A percentile compares a stretch with the other conserved stretches of the same genome.
Conservation (phyloP, 2,888 invertebrate species). For the Noctua comes region DNA sequence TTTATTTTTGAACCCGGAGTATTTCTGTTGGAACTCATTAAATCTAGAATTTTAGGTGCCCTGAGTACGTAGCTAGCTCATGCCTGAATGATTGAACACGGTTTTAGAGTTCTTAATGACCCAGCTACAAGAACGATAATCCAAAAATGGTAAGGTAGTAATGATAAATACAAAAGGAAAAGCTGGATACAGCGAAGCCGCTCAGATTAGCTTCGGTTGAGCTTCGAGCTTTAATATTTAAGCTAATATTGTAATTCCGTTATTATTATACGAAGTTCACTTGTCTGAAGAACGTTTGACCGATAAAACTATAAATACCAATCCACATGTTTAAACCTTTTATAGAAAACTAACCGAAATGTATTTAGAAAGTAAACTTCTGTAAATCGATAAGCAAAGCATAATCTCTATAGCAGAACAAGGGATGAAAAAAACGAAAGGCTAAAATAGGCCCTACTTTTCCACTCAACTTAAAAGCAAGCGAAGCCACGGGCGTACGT, state of each 20-base stretch:
- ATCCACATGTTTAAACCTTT: background rate
- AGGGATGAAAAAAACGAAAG: background rate
- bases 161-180: background rate
- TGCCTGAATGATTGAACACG: background rate
- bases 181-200: background rate
- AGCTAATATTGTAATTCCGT: background rate
- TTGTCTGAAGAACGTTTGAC: background rate
- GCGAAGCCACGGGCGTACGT: background rate
- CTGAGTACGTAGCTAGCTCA: background rate
- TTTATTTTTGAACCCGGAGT: background rate
- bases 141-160: background rate
- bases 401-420: background rate
- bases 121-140: background rate
- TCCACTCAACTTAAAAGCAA: conserved; percentile 44
- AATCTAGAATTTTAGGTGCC: background rate
- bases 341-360: background rate
- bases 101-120: background rate
- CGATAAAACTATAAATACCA: background rate
- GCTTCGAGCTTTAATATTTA: too few relatives aligned
- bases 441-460: conserved; percentile 22
- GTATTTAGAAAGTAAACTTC: background rate
- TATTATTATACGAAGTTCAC: background rate
- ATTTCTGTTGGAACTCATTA: background rate
- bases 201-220: too few relatives aligned
- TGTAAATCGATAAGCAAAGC: background rate